phyloP scores from a whole-genome alignment of 2,797 vertebrate genomes.

The Knipowitschia caucasica region DNA sequence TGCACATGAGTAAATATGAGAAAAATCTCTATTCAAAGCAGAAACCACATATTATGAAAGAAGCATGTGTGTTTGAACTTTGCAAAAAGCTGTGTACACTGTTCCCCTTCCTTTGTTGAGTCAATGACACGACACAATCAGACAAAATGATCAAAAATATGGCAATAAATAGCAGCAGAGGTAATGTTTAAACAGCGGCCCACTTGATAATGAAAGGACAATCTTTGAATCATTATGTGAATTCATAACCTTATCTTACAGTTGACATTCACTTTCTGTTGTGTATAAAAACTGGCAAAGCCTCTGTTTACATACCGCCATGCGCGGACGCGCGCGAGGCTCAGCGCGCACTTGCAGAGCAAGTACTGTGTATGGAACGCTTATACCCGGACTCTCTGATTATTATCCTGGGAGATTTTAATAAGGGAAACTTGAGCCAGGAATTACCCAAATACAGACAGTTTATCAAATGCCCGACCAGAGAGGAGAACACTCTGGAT shows the following conservation, averaged over 20 bases:
- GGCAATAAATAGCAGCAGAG: constrained; percentile 20
- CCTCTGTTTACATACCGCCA: too few species aligned
- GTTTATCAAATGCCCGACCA: too few species aligned
- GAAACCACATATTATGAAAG: constrained; percentile 3
- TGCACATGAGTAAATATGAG: too few species aligned
- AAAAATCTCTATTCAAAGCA: neutral
- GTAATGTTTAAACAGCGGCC: constrained; percentile 32
- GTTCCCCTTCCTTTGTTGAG: constrained; percentile 37
- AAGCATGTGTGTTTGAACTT: constrained; percentile 9
- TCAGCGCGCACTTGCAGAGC: too few species aligned
- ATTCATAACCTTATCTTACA: neutral
- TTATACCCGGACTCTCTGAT: too few species aligned
- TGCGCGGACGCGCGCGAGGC: too few species aligned
- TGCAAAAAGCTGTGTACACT: constrained; percentile 51
- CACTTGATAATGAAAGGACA: constrained; percentile 5
- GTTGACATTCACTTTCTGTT: neutral
- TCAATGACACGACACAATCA: constrained; percentile 7
- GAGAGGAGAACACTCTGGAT: too few species aligned
- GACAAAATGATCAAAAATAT: constrained; percentile 24
- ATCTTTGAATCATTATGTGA: constrained; percentile 11
- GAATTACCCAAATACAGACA: too few species aligned
- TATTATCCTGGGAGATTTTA: too few species aligned
- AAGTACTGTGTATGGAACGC: too few species aligned
- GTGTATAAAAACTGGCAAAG: too few species aligned
- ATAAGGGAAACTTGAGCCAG: too few species aligned